Conservation (phyloP, 1,140 invertebrate genomes). For the Tetragnatha versicolor region DNA sequence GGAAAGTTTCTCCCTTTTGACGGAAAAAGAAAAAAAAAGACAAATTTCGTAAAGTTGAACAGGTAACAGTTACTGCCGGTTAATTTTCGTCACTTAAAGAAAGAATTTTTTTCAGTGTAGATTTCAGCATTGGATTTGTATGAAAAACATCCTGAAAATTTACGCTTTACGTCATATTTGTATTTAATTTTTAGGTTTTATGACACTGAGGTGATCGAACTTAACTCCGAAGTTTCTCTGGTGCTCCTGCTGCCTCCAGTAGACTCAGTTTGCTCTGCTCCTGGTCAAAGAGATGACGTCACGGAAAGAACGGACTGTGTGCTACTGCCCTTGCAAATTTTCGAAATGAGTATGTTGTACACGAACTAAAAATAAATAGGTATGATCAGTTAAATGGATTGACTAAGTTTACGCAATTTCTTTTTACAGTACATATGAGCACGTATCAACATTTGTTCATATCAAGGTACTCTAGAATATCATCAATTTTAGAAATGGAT, state of each 20-base stretch:
- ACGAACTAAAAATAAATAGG: neutral
- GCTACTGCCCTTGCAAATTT: slow-evolving; percentile 85
- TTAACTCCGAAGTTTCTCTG: slow-evolving; percentile 86
- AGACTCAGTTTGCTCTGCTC: slow-evolving; percentile 88
- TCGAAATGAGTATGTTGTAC: slow-evolving; percentile 76
- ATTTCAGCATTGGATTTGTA: too few relatives aligned
- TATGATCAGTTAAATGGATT: neutral
- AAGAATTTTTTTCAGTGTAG: too few relatives aligned
- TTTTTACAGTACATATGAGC: slow-evolving; percentile 75
- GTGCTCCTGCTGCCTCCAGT: slow-evolving; percentile 87
- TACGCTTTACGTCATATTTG: neutral
- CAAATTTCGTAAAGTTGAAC: too few relatives aligned
- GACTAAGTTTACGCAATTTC: neutral
- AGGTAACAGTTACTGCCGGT: too few relatives aligned
- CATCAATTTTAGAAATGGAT: slow-evolving; percentile 90
- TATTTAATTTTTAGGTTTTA: slow-evolving; percentile 72
- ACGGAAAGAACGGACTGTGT: slow-evolving; percentile 70
- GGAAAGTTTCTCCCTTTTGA: too few relatives aligned
- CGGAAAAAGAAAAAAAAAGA: too few relatives aligned
- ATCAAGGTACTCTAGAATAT: slow-evolving; percentile 85
- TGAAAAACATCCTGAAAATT: too few relatives aligned
- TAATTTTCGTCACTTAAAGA: too few relatives aligned
- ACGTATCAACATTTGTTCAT: slow-evolving; percentile 90
- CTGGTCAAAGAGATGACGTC: slow-evolving; percentile 71
- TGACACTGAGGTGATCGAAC: slow-evolving; percentile 88